Evolutionary conservation across 1,140 invertebrate genomes (phyloP).

Genomic region (Neomicropteryx cornuta): DNA sequence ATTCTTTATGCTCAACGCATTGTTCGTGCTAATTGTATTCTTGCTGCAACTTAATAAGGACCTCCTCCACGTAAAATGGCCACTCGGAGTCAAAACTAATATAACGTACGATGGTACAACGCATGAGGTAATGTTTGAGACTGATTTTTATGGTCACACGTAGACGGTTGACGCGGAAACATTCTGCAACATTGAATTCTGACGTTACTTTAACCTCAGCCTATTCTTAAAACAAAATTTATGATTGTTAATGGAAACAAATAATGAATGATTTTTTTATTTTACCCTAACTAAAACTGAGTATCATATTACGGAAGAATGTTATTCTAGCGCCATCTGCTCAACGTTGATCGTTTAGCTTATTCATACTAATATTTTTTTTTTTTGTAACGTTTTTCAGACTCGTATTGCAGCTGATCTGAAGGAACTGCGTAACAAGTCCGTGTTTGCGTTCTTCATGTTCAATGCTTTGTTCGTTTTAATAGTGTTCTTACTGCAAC

Average conservation of each 20-base stretch:
- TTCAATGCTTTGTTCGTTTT: slow-evolving; percentile 98
- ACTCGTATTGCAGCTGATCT: slow-evolving; percentile 78
- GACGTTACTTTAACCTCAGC: too few relatives aligned
- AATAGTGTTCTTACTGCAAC: slow-evolving; percentile 95
- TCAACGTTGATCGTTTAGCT: too few relatives aligned
- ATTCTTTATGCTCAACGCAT: slow-evolving; percentile 96
- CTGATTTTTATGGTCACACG: too few relatives aligned
- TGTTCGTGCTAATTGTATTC: slow-evolving; percentile 97
- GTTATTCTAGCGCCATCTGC: too few relatives aligned
- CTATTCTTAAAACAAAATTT: too few relatives aligned
- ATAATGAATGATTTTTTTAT: too few relatives aligned
- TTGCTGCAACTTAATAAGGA: slow-evolving; percentile 95
- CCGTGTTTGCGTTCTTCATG: slow-evolving; percentile 97
- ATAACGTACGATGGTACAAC: slow-evolving; percentile 80
- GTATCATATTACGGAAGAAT: too few relatives aligned
- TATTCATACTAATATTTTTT: slow-evolving; percentile 27
- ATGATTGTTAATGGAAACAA: too few relatives aligned
- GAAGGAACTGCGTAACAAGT: slow-evolving; percentile 89
- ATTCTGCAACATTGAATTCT: too few relatives aligned
- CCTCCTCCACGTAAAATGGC: slow-evolving; percentile 86
- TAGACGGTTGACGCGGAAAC: too few relatives aligned
- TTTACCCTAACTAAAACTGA: too few relatives aligned
- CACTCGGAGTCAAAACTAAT: slow-evolving; percentile 85
- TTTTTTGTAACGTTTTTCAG: slow-evolving; percentile 51
- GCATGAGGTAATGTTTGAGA: slow-evolving; percentile 73